Conservation (phyloP, 1,140 invertebrate genomes). For the Radopholus similis region DNA sequence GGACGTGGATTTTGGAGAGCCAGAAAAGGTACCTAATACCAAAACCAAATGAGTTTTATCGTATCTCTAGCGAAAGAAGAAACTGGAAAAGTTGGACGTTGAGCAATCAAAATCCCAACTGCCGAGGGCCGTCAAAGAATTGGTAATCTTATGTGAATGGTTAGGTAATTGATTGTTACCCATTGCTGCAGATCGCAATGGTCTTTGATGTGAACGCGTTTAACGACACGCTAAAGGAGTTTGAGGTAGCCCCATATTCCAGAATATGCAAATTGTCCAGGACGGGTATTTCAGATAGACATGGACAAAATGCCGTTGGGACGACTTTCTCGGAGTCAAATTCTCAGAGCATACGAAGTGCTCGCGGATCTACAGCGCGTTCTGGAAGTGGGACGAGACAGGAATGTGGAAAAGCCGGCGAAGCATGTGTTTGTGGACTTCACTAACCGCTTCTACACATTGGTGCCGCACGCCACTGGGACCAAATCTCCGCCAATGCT, state of each 20-base stretch:
- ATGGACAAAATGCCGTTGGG: slow-evolving; percentile 41
- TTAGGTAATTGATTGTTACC: too few relatives aligned
- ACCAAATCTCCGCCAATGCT: slow-evolving; percentile 56
- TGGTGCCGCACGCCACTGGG: slow-evolving; percentile 40
- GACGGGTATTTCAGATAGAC: slow-evolving; percentile 30
- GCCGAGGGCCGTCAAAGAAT: slow-evolving; percentile 28
- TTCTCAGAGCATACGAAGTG: slow-evolving; percentile 31
- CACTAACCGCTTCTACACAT: slow-evolving; percentile 85
- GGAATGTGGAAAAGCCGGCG: not conserved
- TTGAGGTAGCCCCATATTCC: slow-evolving; percentile 63
- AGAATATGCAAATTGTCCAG: not conserved
- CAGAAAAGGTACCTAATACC: slow-evolving; percentile 39
- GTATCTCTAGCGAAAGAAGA: slow-evolving; percentile 64
- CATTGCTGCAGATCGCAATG: too few relatives aligned
- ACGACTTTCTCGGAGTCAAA: slow-evolving; percentile 22
- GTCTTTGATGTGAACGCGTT: slow-evolving; percentile 71
- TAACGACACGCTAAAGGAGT: slow-evolving; percentile 69
- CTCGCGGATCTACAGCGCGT: slow-evolving; percentile 32
- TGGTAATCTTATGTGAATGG: too few relatives aligned
- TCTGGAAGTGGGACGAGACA: not conserved
- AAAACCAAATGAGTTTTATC: not conserved
- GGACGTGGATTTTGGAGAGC: slow-evolving; percentile 81
- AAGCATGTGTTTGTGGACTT: slow-evolving; percentile 70
- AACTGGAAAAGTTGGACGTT: slow-evolving; percentile 62
- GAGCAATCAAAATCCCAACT: slow-evolving; percentile 41